A percentile compares a stretch with the other conserved stretches of the same genome.
phyloP scores from a whole-genome alignment of 2,888 invertebrate species.

The Spilarctia lutea region DNA sequence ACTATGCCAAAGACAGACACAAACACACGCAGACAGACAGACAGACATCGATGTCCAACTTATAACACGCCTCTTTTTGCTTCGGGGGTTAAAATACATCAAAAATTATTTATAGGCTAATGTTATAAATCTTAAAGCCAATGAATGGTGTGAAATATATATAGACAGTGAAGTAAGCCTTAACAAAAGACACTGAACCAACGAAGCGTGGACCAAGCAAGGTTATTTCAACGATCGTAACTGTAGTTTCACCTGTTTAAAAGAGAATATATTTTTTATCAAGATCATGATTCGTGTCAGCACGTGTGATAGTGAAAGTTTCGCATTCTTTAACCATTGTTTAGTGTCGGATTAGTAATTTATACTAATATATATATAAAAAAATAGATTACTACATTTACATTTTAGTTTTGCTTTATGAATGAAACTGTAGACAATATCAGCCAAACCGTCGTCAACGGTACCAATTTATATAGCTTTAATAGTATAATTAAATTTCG shows the following conservation, averaged over 20 bases:
- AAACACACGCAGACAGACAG: no score
- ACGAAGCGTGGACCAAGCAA: conserved; percentile 67
- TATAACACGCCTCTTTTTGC: no score
- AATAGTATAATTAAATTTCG: not conserved
- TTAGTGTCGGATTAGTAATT: conserved; percentile 18
- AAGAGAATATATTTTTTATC: conserved; percentile 52
- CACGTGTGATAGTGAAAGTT: conserved; percentile 71
- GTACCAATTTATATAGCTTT: not conserved
- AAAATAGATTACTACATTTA: not conserved
- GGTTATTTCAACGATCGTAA: conserved; percentile 61
- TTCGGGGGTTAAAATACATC: no score
- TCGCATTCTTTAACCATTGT: conserved; percentile 22
- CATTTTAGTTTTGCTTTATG: not conserved
- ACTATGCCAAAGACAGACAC: no score
- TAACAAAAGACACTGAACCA: conserved; percentile 61
- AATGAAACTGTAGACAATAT: not conserved
- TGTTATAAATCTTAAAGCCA: conserved; percentile 40
- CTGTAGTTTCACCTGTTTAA: conserved; percentile 66
- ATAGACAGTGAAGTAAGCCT: conserved; percentile 55
- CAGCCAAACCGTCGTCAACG: not conserved
- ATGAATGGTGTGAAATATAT: conserved; percentile 56
- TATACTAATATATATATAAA: not conserved
- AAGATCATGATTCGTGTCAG: conserved; percentile 56
- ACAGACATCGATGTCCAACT: no score
- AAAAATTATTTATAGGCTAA: conserved; percentile 41